Evolutionary conservation across 2,888 invertebrate genomes (phyloP), one percentile per base, ranked within the genome.

Genomic region (Drosophila cognata): DNA sequence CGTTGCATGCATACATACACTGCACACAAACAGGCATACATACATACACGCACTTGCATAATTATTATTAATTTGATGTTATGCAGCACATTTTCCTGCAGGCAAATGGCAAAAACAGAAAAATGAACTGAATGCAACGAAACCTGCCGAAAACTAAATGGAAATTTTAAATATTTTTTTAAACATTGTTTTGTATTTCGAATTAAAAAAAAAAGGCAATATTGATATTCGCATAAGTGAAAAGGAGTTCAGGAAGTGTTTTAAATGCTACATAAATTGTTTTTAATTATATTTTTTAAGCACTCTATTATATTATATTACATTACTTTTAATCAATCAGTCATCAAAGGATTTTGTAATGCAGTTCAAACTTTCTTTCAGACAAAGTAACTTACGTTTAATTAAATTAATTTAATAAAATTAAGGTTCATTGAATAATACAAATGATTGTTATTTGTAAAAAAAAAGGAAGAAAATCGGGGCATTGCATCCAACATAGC

Each of bases 1-100:
- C 21, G n/a, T 16, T 43, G n/a, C n/a, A 33, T 48, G 46, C 50
- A 60, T 60, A n/a, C 38, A 35, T 36, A 33, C 50, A 35, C 31
- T n/a, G 6, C 28, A 5, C 58, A 38, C 41, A 10, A 7, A 41
- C 43, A 60, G 18, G 10, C 21, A 21, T 11, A 43, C 21, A 21
- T 0, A 21, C n/a, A 11, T 10, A 11, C 6, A 13, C 21, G 21
- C 46, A 46, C 7, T 46, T 46, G 46, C 55, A 65, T 77, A 57
- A 79, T 60, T 74, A 63, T 62, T 55, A 79, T 64, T 74, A 55
- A 66, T 62, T 62, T 73, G 55, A 52, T 52, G 38, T 25, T 52
- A 58, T 56, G 48, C 31, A 48, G 51, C 41, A 55, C 41, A 46
- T 63, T 74, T 46, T 46, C 53, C 76, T 65, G 55, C 64, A 33